Evolutionary conservation across 2,797 vertebrate genomes (phyloP).

Genomic region (Carcharodon carcharias): DNA sequence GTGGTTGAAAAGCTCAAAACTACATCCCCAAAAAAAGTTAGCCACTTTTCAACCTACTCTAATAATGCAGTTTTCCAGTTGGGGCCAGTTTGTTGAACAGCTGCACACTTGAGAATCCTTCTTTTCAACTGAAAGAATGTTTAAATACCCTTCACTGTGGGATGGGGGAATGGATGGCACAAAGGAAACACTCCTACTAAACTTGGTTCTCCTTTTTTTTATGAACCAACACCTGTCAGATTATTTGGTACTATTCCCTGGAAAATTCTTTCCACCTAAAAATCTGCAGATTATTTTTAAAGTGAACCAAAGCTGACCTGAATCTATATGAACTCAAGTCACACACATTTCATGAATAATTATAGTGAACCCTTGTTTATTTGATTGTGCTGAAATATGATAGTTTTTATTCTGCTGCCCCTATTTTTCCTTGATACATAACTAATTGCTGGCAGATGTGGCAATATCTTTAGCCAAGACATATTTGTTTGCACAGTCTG

Average conservation of each 20-base stretch:
- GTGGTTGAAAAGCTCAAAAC: not conserved
- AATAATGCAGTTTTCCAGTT: not conserved
- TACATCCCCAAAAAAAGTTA: not conserved
- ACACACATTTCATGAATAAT: constrained; percentile 60
- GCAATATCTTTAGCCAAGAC: constrained; percentile 58
- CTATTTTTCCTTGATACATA: constrained; percentile 60
- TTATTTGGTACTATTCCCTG: not conserved
- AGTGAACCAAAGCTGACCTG: constrained; percentile 38
- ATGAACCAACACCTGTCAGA: constrained; percentile 1
- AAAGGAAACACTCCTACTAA: not conserved
- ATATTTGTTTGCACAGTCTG: constrained; percentile 90
- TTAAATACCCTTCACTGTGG: not conserved
- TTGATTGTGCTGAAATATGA: constrained; percentile 72
- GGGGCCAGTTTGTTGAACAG: not conserved
- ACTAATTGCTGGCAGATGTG: constrained; percentile 86
- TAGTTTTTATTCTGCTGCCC: constrained; percentile 58
- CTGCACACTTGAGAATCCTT: not conserved
- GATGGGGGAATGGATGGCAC: not conserved
- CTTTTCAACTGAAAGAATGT: not conserved
- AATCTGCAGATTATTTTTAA: constrained; percentile 33
- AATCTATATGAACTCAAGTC: constrained; percentile 40
- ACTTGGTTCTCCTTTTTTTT: not conserved
- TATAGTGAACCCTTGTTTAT: constrained; percentile 70
- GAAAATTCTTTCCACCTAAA: constrained; percentile 11
- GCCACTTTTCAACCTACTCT: not conserved